Evolutionary conservation across 1,140 invertebrate species (phyloP).

Genomic region (Euura lappo): DNA sequence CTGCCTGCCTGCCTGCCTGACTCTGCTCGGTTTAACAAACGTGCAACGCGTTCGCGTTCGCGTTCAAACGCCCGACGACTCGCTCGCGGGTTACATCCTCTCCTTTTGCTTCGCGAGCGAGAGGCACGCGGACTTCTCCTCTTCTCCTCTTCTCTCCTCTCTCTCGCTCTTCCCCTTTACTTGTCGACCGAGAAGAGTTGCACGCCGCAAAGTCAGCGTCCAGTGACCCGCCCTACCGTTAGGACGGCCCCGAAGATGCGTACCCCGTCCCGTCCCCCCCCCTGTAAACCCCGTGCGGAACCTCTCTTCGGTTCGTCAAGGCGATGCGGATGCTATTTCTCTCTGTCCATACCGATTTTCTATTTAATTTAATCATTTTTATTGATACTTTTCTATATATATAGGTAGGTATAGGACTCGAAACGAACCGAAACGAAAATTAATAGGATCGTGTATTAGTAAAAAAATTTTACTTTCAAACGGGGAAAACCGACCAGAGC

Average conservation of each 20-base stretch:
- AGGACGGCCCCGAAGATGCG: constrained; percentile 59
- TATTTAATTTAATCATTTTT: no score
- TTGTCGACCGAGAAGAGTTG: neutral
- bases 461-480: no score
- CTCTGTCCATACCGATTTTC: no score
- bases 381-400: no score
- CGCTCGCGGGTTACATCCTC: neutral
- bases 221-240: constrained; percentile 64
- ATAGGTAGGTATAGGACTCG: no score
- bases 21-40: neutral
- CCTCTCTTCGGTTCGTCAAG: no score
- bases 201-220: constrained; percentile 43
- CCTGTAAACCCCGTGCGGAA: neutral
- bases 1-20: neutral
- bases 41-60: neutral
- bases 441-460: no score
- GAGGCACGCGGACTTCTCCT: constrained; percentile 22
- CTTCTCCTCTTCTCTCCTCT: constrained; percentile 24
- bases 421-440: no score
- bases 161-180: constrained; percentile 5
- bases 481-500: no score
- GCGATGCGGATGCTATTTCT: no score
- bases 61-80: neutral
- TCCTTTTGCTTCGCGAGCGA: constrained; percentile 18
- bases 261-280: constrained; percentile 30